Conservation (phyloP, 2,113 vertebrate genomes). For the Phyllopteryx taeniolatus region DNA sequence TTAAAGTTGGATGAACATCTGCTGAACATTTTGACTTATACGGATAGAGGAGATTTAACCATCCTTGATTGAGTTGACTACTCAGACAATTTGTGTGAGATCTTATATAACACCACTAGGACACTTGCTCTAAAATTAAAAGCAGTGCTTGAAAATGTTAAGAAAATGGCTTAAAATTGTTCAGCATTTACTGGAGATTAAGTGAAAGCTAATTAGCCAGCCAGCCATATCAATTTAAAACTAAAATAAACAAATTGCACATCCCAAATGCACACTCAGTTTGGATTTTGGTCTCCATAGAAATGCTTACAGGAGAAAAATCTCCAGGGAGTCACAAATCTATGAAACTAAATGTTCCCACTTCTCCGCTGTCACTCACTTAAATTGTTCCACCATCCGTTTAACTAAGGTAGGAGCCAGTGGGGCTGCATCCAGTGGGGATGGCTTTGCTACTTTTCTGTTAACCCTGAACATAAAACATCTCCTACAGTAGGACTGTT, state of each 20-base stretch:
- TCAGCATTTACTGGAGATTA: background rate
- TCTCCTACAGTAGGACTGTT: slow-evolving; percentile 3
- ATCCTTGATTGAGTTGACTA: too few species aligned
- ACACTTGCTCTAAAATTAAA: too few species aligned
- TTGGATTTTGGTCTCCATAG: slow-evolving; percentile 9
- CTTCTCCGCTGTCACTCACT: slow-evolving; percentile 40
- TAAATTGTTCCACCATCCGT: slow-evolving; percentile 21
- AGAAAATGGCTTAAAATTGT: background rate
- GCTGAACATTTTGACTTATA: too few species aligned
- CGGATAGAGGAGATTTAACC: too few species aligned
- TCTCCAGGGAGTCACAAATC: slow-evolving; percentile 18
- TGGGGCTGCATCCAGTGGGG: slow-evolving; percentile 18
- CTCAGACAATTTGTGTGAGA: too few species aligned
- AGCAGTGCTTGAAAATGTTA: too few species aligned
- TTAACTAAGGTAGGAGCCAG: slow-evolving; percentile 35
- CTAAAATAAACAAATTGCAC: background rate
- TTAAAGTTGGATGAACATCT: too few species aligned
- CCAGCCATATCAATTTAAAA: slow-evolving; percentile 4
- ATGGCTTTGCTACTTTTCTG: slow-evolving; percentile 8
- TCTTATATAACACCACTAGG: too few species aligned
- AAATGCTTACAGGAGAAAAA: slow-evolving; percentile 12
- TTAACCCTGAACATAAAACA: slow-evolving; percentile 32
- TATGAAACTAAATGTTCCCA: slow-evolving; percentile 21
- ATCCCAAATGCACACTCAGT: background rate
- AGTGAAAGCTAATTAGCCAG: background rate